Conservation (phyloP, 2,113 vertebrate species). For the Apaloderma vittatum region DNA sequence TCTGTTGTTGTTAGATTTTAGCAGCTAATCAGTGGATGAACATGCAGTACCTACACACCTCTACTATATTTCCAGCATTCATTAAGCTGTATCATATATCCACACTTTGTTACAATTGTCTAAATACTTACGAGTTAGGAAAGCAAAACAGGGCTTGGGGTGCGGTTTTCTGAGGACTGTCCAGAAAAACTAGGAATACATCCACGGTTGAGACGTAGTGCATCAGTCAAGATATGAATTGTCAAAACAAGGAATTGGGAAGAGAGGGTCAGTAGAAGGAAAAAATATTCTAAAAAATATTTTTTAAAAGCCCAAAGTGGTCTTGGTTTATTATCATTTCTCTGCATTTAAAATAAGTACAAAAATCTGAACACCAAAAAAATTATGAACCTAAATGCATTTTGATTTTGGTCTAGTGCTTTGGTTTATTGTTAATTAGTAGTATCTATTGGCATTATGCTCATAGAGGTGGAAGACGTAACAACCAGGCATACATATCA, state of each 20-base stretch:
- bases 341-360: background rate
- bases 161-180: background rate
- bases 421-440: background rate
- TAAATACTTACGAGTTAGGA: background rate
- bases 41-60: rapidly evolving
- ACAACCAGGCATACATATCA: background rate
- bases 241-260: background rate
- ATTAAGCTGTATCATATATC: background rate
- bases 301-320: background rate
- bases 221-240: background rate
- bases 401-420: background rate
- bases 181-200: background rate
- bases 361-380: background rate
- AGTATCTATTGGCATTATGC: background rate
- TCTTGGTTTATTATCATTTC: background rate
- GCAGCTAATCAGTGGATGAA: background rate
- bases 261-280: background rate
- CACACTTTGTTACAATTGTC: background rate
- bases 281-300: background rate
- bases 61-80: background rate
- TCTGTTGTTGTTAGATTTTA: background rate
- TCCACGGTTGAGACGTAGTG: background rate
- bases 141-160: background rate
- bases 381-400: background rate
- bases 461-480: background rate